Evolutionary conservation across 2,113 vertebrate species (phyloP), one percentile per base, ranked within the genome.

Genomic region (Neodon shergylaensis): DNA sequence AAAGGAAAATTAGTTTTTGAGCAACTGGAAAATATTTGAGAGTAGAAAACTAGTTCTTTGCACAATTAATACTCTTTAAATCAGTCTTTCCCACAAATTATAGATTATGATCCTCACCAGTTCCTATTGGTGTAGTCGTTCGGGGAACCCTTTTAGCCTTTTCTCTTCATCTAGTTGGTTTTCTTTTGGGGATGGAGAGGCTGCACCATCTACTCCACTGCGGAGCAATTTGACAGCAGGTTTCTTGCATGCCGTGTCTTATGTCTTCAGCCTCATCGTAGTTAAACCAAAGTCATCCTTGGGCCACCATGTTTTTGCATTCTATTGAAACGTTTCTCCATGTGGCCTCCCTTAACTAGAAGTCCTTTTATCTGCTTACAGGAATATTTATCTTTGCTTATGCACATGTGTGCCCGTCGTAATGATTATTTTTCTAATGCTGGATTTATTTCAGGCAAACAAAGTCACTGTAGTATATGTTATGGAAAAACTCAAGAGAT

Each of bases 301-400:
- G 86, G 83, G 93, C 95, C 92, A 97, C 94, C 97, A 88, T 95
- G 91, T 84, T 95, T 97, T 96, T 95, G 78, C 49, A 91, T 90
- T 63, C 47, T 94, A 44, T 94, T 94, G 63, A 78, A 89, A 44
- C 66, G 77, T 94, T 93, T 96, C 68, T 33, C 94, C 95, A 96
- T 95, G 88, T 95, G 94, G 92, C 86, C 86, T 95, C 82, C 93
- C 70, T 96, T 95, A 94, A 83, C 68, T 93, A 74, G 92, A 95
- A 95, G 89, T 94, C 61, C 61, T 92, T 83, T 94, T 93, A 95
- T 96, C 95, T 89, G 65, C 82, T 95, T 96, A 72, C 88, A 89
- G 33, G 85, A 92, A 95, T 92, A 96, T 96, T 95, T 84, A 74
- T 95, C 88, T 97, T 89, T 91, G 44, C 82, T 96, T 97, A 81